Percentiles rank a stretch among this genome's conserved stretches.
Conservation (phyloP, 2,888 invertebrate genomes). For the Agriotes lineatus region DNA sequence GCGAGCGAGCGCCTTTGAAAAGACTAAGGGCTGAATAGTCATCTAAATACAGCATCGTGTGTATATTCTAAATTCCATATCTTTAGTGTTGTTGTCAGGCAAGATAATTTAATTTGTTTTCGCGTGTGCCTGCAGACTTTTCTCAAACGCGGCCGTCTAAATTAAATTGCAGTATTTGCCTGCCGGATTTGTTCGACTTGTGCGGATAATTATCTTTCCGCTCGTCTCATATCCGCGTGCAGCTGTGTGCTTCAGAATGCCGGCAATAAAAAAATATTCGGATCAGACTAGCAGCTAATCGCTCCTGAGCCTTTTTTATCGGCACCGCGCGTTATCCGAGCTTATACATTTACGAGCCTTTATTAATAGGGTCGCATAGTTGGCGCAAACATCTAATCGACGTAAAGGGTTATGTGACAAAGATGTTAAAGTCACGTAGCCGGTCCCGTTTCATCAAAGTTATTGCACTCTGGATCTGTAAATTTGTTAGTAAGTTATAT, state of each 20-base stretch:
- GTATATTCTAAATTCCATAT: too few species aligned
- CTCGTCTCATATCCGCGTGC: too few species aligned
- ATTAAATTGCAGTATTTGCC: too few species aligned
- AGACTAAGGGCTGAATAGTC: too few species aligned
- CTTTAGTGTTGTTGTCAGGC: too few species aligned
- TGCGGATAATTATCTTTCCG: too few species aligned
- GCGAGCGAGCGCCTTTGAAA: too few species aligned
- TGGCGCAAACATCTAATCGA: constrained; percentile 17
- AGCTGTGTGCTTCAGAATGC: background rate
- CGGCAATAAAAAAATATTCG: background rate
- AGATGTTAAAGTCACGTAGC: constrained; percentile 29
- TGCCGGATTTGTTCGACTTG: too few species aligned
- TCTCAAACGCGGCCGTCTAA: too few species aligned
- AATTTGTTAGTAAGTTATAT: constrained; percentile 39
- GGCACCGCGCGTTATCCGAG: background rate
- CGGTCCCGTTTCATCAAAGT: constrained; percentile 31
- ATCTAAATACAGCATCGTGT: too few species aligned
- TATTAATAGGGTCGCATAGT: constrained; percentile 17
- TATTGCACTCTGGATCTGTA: constrained; percentile 32
- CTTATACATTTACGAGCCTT: constrained; percentile 17
- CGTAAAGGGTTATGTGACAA: constrained; percentile 16
- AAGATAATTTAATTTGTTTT: too few species aligned
- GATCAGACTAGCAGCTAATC: background rate
- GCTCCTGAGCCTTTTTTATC: constrained; percentile 6
- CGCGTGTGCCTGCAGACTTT: too few species aligned